Conservation (phyloP, 2,113 vertebrate species). For the Sebastes fasciatus region DNA sequence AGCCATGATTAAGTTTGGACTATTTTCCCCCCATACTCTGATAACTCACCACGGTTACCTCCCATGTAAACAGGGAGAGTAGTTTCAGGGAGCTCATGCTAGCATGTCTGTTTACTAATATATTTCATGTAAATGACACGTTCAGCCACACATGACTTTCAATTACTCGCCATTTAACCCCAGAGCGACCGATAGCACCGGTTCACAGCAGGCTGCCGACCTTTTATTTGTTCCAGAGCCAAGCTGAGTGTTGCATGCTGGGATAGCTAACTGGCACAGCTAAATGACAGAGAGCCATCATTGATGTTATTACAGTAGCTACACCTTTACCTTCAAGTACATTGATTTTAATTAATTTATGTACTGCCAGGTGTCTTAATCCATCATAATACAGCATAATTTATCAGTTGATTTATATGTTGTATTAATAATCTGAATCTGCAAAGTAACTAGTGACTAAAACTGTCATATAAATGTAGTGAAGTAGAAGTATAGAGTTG, state of each 20-base stretch:
- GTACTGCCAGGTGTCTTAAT: too few relatives aligned
- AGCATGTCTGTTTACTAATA: background rate
- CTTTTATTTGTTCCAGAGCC: slow-evolving; percentile 10
- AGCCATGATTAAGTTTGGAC: background rate
- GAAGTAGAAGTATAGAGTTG: too few relatives aligned
- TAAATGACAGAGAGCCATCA: background rate
- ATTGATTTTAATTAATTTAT: too few relatives aligned
- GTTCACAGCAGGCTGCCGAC: background rate
- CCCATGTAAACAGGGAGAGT: background rate
- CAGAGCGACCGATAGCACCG: background rate
- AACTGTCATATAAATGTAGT: background rate
- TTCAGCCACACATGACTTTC: background rate
- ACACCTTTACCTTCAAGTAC: background rate
- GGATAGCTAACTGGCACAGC: background rate
- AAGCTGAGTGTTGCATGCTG: background rate
- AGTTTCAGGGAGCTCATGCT: background rate
- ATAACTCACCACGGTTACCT: background rate
- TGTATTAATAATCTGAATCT: background rate
- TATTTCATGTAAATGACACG: background rate
- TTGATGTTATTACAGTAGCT: background rate
- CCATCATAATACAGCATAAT: too few relatives aligned
- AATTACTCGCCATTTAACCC: background rate
- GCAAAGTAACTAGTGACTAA: background rate
- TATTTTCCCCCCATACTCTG: background rate
- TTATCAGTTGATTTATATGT: too few relatives aligned